Evolutionary conservation across 2,888 invertebrate species (phyloP).

Genomic region (Drosophila hawaiiensis): DNA sequence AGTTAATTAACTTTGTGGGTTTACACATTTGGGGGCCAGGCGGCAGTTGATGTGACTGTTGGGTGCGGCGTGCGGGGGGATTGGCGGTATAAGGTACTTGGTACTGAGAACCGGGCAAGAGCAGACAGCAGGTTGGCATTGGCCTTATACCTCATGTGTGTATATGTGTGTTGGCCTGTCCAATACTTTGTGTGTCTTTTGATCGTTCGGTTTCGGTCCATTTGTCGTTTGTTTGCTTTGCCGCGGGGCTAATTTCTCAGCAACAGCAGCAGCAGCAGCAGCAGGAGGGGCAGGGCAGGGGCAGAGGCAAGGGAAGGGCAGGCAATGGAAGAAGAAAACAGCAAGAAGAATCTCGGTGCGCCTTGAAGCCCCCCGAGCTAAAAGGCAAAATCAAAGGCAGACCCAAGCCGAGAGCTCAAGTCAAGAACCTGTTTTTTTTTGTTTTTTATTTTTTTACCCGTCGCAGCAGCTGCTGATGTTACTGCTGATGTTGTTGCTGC

Average conservation of each 20-base stretch:
- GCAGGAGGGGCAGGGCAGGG: background rate
- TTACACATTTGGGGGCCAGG: slow-evolving; percentile 53
- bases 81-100: slow-evolving; percentile 13
- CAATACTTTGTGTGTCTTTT: slow-evolving; percentile 75
- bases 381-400: slow-evolving; percentile 30
- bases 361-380: slow-evolving; percentile 51
- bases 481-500: slow-evolving; percentile 40
- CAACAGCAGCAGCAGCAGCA: slow-evolving; percentile 4
- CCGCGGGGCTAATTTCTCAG: slow-evolving; percentile 78
- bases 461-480: slow-evolving; percentile 49
- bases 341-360: slow-evolving; percentile 71
- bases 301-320: slow-evolving; percentile 7
- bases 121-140: slow-evolving; percentile 38
- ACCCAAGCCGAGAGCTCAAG: slow-evolving; percentile 27
- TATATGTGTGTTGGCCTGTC: slow-evolving; percentile 45
- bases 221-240: slow-evolving; percentile 81
- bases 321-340: slow-evolving; percentile 18
- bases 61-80: slow-evolving; percentile 7
- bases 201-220: slow-evolving; percentile 81
- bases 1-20: slow-evolving; percentile 81
- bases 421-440: slow-evolving; percentile 50
- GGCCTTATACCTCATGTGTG: slow-evolving; percentile 3
- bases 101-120: slow-evolving; percentile 14
- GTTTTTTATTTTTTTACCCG: slow-evolving; percentile 17
- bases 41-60: background rate